Evolutionary conservation across 2,797 vertebrate species (phyloP).

Genomic region (Helostoma temminkii): DNA sequence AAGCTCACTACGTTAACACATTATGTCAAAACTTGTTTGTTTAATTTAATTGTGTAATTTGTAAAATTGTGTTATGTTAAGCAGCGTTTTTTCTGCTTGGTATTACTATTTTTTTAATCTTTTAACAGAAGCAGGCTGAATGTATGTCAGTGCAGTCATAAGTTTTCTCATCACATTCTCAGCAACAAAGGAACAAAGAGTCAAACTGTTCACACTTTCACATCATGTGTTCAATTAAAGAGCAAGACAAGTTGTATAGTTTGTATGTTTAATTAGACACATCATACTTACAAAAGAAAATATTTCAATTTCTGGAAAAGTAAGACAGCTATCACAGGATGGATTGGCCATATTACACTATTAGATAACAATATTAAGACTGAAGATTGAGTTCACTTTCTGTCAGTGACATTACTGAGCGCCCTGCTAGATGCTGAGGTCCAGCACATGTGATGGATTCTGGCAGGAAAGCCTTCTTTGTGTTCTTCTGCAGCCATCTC

Average conservation of each 20-base stretch:
- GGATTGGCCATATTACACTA: background rate
- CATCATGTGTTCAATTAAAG: background rate
- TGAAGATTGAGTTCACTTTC: conserved; percentile 61
- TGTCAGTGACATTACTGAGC: conserved; percentile 63
- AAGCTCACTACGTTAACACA: background rate
- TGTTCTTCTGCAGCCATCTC: conserved; percentile 79
- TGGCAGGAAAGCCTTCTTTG: conserved; percentile 61
- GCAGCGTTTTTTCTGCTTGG: background rate
- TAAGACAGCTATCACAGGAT: background rate
- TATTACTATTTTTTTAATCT: background rate
- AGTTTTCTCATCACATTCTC: background rate
- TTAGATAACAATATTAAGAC: conserved; percentile 26
- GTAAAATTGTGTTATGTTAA: background rate
- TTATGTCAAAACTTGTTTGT: background rate
- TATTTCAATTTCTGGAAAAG: conserved; percentile 4
- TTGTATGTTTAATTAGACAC: conserved; percentile 29
- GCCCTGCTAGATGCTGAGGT: conserved; percentile 67
- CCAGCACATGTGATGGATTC: conserved; percentile 62
- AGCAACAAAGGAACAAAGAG: background rate
- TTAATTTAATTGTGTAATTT: background rate
- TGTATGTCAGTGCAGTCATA: no score
- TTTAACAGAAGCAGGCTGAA: background rate
- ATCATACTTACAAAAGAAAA: background rate
- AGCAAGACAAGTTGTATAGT: conserved; percentile 9
- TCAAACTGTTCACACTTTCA: background rate